These are phyloP conservation scores for Anolis sagrei DNA, from an alignment of 2,113 vertebrate genomes.

Conservation along the genomic window DNA sequence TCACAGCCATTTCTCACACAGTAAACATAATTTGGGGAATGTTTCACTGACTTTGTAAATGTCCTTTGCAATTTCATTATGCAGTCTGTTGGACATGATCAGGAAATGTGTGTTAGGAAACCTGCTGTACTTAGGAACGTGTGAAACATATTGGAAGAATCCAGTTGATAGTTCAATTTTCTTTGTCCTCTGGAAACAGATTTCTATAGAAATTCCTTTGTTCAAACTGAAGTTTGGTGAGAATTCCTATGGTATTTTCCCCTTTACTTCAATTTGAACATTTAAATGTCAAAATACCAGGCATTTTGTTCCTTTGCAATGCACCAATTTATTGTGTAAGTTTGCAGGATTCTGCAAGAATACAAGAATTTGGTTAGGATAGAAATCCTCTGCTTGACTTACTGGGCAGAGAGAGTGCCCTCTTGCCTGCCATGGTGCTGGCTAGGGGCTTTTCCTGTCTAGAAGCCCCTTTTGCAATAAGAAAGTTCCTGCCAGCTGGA, in stretches of 20 bases:
- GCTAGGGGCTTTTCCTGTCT: too few species aligned
- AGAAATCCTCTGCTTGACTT: background rate
- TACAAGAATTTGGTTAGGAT: background rate
- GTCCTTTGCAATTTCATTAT: background rate
- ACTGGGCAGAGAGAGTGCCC: too few species aligned
- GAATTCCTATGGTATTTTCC: background rate
- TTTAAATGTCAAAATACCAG: background rate
- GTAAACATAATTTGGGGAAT: background rate
- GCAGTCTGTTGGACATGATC: background rate
- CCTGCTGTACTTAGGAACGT: background rate
- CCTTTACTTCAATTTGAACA: background rate
- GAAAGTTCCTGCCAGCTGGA: too few species aligned
- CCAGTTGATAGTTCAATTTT: background rate
- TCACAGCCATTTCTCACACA: background rate
- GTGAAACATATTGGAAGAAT: background rate
- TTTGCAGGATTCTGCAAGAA: background rate
- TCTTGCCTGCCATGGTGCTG: too few species aligned
- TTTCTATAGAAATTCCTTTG: background rate
- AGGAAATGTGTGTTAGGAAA: background rate
- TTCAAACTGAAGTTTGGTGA: background rate
- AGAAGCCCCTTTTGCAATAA: too few species aligned
- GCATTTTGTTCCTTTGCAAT: background rate
- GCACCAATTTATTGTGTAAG: background rate
- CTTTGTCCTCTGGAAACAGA: background rate
- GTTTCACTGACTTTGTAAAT: background rate